Base-by-base conservation (phyloP, 2,888 invertebrate species). In the Drosophila ezoana region DNA sequence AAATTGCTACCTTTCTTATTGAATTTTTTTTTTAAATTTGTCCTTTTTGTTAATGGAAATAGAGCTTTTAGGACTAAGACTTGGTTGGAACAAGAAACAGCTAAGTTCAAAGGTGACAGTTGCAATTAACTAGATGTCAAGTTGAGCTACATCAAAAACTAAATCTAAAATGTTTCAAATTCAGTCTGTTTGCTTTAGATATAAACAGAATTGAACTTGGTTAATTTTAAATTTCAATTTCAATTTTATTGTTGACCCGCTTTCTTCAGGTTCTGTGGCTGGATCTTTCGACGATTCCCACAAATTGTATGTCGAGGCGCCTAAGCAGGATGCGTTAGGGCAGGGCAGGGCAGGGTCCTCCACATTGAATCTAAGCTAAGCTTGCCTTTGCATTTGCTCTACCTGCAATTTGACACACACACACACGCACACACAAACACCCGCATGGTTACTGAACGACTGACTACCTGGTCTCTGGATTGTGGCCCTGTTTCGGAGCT, bases 401-500 rank as follows among this genome's bases (percentile, higher is more conserved):
- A 73, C 62, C 71, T 60, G 72, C 35, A 9, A 13, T 41, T 37
- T 38, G 13, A 38, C 35, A 54, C 37, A 43, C 13, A 40, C 9
- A 54, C 38, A 43, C 18, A 40, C n/a, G n/a, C 18, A 16, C 23
- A 48, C 38, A 53, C 56, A 23, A 10, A 56, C 13, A 33, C 16
- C 33, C 16, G 32, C 37, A 54, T 33, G 48, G 45, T 43, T 51
- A 58, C 58, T 53, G 58, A 28, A 37, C 20, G 52, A 20, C 77
- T 77, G 52, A 20, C 77, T 77, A 83, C 81, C 84, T 76, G 81
- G 52, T 23, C 37, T 40, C 20, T 16, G 35, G 16, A 16, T 4
- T 28, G 32, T 16, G 32, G 38, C 32, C 41, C 18, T 43, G 35
- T 16, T 38, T 16, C 11, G n/a, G 14, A 9, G 38, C 14, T 14